phyloP scores from a whole-genome alignment of 2,797 vertebrate species.

The Okamejei kenojei region DNA sequence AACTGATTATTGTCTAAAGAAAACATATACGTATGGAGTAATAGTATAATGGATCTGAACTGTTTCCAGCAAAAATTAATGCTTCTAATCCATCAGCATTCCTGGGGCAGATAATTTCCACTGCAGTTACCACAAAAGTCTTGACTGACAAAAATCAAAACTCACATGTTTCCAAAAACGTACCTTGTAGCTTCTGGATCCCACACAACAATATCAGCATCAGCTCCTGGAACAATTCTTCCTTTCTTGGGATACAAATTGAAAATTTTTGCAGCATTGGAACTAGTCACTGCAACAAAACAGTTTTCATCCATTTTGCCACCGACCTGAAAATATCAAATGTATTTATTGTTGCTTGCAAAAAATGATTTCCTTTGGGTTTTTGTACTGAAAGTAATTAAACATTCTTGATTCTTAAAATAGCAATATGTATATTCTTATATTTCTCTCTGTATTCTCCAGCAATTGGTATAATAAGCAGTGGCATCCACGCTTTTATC shows the following conservation, averaged over 20 bases:
- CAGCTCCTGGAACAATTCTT: conserved; percentile 85
- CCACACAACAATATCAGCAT: conserved; percentile 93
- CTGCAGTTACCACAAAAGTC: neutral
- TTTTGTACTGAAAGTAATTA: neutral
- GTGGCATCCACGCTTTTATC: neutral
- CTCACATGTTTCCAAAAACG: neutral
- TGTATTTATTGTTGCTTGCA: neutral
- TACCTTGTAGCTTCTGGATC: conserved; percentile 90
- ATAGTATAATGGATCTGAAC: neutral
- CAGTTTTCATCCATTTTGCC: conserved; percentile 97
- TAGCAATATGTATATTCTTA: neutral
- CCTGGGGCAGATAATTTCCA: neutral
- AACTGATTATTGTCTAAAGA: neutral
- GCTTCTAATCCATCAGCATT: too few species aligned
- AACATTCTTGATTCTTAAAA: neutral
- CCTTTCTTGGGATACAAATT: conserved; percentile 95
- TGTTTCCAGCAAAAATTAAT: too few species aligned
- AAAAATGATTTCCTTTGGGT: neutral
- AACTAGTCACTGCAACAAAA: conserved; percentile 90
- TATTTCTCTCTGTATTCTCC: neutral
- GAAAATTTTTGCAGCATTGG: conserved; percentile 92
- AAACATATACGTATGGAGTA: neutral
- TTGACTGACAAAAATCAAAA: neutral
- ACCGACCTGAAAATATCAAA: conserved; percentile 66
- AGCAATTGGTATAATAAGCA: neutral